phyloP scores from a whole-genome alignment of 1,140 invertebrate genomes.

The Lordiphosa stackelbergi region DNA sequence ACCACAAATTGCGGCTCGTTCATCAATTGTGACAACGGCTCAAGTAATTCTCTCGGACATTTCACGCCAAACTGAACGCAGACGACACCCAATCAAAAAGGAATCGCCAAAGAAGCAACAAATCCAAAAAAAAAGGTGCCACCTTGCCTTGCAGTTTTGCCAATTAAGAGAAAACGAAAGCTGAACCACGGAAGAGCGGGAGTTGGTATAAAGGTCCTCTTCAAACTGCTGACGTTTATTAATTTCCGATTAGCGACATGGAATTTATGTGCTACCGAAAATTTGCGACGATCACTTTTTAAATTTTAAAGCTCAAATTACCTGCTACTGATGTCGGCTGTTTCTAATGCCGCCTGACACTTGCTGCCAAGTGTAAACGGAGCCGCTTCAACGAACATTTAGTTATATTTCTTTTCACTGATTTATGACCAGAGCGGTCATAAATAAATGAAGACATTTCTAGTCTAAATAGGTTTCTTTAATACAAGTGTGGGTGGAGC shows the following conservation, averaged over 20 bases:
- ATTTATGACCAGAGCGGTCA: too few relatives aligned
- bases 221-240: conserved; percentile 58
- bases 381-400: too few relatives aligned
- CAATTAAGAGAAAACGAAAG: conserved; percentile 39
- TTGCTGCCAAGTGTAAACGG: conserved; percentile 12
- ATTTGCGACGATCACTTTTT: conserved; percentile 12
- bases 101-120: conserved; percentile 14
- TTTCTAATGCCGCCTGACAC: conserved; percentile 64
- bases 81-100: conserved; percentile 71
- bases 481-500: too few relatives aligned
- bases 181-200: conserved; percentile 25
- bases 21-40: conserved; percentile 70
- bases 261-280: conserved; percentile 68
- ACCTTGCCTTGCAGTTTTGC: conserved; percentile 30
- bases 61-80: conserved; percentile 71
- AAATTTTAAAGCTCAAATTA: conserved; percentile 34
- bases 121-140: conserved; percentile 15
- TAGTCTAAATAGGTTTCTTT: too few relatives aligned
- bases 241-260: conserved; percentile 67
- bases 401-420: too few relatives aligned
- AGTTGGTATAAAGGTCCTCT: conserved; percentile 4
- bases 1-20: conserved; percentile 53
- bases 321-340: conserved; percentile 14
- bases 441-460: too few relatives aligned
- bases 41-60: conserved; percentile 64